A percentile compares a stretch with the other conserved stretches of the same genome.
Conservation (phyloP, 2,888 invertebrate genomes). For the Andrena hattorfiana region DNA sequence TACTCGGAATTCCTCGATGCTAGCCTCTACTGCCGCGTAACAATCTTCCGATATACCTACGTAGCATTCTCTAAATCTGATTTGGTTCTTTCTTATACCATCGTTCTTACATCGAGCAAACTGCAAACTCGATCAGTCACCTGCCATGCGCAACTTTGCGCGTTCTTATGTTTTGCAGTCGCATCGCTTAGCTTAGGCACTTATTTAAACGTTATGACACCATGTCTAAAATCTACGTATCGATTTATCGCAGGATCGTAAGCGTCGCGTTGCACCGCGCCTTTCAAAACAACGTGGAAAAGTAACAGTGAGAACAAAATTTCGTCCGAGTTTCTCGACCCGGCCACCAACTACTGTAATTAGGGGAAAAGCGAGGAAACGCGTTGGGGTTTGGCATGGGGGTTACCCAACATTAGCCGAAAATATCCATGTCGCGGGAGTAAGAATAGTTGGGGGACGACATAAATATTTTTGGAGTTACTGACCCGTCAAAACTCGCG, state of each 20-base stretch:
- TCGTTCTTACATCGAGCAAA: too few relatives aligned
- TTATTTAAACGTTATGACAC: not conserved
- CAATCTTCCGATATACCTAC: too few relatives aligned
- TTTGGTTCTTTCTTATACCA: too few relatives aligned
- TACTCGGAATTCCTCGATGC: too few relatives aligned
- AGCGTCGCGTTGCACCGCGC: too few relatives aligned
- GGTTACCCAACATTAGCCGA: constrained; percentile 70
- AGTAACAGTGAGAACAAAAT: not conserved
- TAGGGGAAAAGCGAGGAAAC: constrained; percentile 65
- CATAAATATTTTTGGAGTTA: constrained; percentile 77
- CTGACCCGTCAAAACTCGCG: constrained; percentile 76
- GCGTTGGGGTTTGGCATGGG: constrained; percentile 43
- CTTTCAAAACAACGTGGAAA: too few relatives aligned
- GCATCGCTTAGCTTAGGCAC: not conserved
- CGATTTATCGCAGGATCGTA: not conserved
- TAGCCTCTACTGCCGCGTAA: too few relatives aligned
- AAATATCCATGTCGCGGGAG: constrained; percentile 70
- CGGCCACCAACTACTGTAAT: constrained; percentile 49
- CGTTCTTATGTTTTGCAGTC: not conserved
- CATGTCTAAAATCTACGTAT: not conserved
- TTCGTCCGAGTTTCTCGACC: constrained; percentile 36
- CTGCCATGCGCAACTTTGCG: not conserved
- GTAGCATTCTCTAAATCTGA: too few relatives aligned
- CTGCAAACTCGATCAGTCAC: too few relatives aligned
- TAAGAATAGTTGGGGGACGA: constrained; percentile 72